Conservation (phyloP, 2,888 invertebrate species). For the Microlaimidae sp. region DNA sequence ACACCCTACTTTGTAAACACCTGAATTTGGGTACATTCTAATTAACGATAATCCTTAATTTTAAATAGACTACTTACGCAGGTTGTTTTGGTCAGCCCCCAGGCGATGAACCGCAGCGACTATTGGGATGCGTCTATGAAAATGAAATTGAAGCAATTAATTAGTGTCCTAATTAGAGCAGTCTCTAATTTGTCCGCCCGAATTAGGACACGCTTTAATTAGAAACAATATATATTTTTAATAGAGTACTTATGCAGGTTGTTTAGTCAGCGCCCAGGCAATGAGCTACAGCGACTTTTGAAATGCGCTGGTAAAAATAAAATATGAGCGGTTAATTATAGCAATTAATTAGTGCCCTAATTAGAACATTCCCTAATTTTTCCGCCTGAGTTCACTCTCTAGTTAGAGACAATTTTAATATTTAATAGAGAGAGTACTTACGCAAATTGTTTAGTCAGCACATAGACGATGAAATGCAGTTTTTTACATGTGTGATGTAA, state of each 20-base stretch:
- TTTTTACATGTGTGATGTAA: too few species aligned
- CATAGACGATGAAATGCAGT: slow-evolving; percentile 78
- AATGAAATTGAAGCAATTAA: slow-evolving; percentile 73
- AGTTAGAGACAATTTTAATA: too few species aligned
- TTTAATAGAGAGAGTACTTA: slow-evolving; percentile 39
- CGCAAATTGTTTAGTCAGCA: slow-evolving; percentile 82
- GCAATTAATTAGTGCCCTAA: too few species aligned
- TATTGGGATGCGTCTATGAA: slow-evolving; percentile 86
- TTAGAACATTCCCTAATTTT: not conserved
- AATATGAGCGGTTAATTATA: too few species aligned
- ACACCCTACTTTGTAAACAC: too few species aligned
- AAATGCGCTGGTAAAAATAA: slow-evolving; percentile 78
- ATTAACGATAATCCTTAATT: too few species aligned
- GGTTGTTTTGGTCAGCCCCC: slow-evolving; percentile 85
- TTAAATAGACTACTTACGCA: too few species aligned
- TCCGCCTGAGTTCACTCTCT: not conserved
- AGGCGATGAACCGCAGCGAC: slow-evolving; percentile 79
- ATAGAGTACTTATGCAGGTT: slow-evolving; percentile 54
- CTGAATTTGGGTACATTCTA: too few species aligned
- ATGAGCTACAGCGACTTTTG: slow-evolving; percentile 82
- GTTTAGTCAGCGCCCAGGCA: slow-evolving; percentile 82
- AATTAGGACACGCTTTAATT: not conserved
- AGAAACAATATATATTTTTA: not conserved
- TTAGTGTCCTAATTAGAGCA: not conserved
- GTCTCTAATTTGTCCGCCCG: slow-evolving; percentile 1